Evolutionary conservation across 2,113 vertebrate genomes (phyloP).

Genomic region (Amblyornis subalaris): DNA sequence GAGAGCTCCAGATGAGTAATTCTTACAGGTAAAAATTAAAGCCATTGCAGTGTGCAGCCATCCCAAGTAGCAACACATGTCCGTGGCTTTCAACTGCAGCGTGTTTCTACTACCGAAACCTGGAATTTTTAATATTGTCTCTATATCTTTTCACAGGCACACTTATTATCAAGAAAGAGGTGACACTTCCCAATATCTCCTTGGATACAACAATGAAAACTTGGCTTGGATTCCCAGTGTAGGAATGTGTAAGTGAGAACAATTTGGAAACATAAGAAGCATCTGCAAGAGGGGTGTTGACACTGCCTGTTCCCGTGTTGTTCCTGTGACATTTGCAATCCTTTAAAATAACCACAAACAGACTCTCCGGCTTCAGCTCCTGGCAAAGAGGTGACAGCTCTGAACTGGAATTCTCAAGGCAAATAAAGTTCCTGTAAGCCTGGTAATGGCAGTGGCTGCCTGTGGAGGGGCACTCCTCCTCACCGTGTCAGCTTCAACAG

Average conservation of each 20-base stretch:
- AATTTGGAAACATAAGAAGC: neutral
- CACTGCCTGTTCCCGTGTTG: neutral
- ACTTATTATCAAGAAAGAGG: neutral
- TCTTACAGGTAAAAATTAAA: neutral
- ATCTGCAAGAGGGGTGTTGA: neutral
- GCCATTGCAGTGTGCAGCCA: neutral
- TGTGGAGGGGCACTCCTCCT: rapidly evolving
- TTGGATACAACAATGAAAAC: neutral
- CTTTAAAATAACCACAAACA: neutral
- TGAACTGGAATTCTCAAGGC: neutral
- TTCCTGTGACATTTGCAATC: neutral
- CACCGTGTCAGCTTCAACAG: neutral
- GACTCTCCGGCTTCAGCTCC: neutral
- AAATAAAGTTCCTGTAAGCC: neutral
- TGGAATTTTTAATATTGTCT: neutral
- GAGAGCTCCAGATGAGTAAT: neutral
- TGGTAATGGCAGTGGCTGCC: neutral
- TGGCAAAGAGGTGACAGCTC: neutral
- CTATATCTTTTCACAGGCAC: neutral
- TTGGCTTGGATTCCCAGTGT: neutral
- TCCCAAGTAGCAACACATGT: rapidly evolving
- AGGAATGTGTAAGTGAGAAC: neutral
- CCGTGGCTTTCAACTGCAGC: neutral
- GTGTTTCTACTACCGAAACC: neutral
- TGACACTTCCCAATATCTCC: neutral